Conservation (phyloP, 1,140 invertebrate genomes). For the Patella vulgata region DNA sequence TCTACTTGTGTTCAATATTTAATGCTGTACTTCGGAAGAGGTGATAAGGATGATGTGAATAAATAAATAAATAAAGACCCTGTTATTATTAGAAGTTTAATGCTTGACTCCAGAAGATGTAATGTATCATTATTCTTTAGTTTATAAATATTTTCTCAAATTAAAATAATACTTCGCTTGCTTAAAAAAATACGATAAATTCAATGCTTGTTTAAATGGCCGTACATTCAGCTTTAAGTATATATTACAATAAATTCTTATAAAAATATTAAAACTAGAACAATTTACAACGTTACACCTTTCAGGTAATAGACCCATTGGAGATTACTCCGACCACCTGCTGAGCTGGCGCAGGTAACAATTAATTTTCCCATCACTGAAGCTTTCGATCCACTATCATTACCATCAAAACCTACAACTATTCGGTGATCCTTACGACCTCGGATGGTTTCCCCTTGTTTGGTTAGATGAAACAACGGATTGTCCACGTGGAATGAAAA, state of each 20-base stretch:
- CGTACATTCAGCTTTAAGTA: neutral
- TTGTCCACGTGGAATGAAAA: slow-evolving; percentile 67
- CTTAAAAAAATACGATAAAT: too few relatives aligned
- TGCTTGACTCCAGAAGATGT: too few relatives aligned
- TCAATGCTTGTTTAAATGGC: too few relatives aligned
- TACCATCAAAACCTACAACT: slow-evolving; percentile 65
- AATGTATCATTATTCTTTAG: too few relatives aligned
- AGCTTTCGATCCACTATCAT: slow-evolving; percentile 57
- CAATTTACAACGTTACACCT: slow-evolving; percentile 53
- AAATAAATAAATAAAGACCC: too few relatives aligned
- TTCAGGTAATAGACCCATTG: slow-evolving; percentile 68
- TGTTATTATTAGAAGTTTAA: too few relatives aligned
- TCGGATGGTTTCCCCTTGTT: slow-evolving; percentile 62
- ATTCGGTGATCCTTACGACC: slow-evolving; percentile 64
- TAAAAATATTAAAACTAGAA: too few relatives aligned
- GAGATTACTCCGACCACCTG: slow-evolving; percentile 54
- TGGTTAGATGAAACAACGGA: slow-evolving; percentile 63
- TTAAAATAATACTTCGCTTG: too few relatives aligned
- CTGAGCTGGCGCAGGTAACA: slow-evolving; percentile 61
- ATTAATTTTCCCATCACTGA: slow-evolving; percentile 66
- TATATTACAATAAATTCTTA: neutral
- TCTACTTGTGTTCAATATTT: too few relatives aligned
- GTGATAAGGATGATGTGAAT: too few relatives aligned
- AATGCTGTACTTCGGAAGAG: too few relatives aligned
- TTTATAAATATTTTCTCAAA: too few relatives aligned